phyloP scores from a whole-genome alignment of 2,797 vertebrate species.

The Eremophila alpestris region DNA sequence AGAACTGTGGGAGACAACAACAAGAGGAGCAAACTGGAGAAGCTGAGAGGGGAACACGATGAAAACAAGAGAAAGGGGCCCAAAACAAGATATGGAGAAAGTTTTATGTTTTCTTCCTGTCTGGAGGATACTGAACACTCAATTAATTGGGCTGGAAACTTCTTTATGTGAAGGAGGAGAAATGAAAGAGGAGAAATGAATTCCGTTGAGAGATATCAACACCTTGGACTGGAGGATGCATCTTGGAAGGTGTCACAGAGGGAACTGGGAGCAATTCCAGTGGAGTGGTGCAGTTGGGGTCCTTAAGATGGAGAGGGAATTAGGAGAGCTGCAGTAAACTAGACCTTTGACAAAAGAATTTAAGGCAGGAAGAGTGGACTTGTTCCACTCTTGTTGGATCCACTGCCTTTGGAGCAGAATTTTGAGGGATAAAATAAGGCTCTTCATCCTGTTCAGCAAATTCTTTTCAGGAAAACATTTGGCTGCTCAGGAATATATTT shows the following conservation, averaged over 20 bases:
- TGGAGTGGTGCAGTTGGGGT: not conserved
- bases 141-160: not conserved
- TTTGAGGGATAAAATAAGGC: not conserved
- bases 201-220: not conserved
- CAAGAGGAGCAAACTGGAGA: not conserved
- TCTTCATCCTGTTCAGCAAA: not conserved
- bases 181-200: not conserved
- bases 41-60: not conserved
- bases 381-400: not conserved
- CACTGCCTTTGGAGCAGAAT: not conserved
- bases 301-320: not conserved
- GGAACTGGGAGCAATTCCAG: not conserved
- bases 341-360: not conserved
- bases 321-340: not conserved
- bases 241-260: not conserved
- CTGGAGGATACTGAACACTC: accelerated
- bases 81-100: not conserved
- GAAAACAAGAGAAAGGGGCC: not conserved
- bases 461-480: not conserved
- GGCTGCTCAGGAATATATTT: not conserved
- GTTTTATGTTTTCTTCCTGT: not conserved
- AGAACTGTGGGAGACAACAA: not conserved
- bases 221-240: not conserved
- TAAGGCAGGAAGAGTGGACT: not conserved
- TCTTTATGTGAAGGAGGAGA: not conserved